Evolutionary conservation across 2,113 vertebrate genomes (phyloP).

Genomic region (Coregonus clupeaformis): DNA sequence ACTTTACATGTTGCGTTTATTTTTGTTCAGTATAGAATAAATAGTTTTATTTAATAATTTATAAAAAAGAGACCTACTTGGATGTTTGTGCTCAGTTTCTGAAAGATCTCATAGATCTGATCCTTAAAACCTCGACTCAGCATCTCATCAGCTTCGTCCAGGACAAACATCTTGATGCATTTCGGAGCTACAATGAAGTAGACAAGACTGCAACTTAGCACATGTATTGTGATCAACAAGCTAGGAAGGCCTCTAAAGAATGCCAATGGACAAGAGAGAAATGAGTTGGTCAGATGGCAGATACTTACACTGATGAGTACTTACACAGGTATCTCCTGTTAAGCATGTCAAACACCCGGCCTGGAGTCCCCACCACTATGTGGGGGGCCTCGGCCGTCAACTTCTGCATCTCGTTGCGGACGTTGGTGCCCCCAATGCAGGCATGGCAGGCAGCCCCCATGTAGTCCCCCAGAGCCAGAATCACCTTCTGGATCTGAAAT

Average conservation of each 20-base stretch:
- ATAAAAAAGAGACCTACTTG: too few relatives aligned
- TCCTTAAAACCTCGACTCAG: conserved; percentile 98
- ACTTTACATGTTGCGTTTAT: too few relatives aligned
- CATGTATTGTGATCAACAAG: not conserved
- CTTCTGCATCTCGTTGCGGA: conserved; percentile 66
- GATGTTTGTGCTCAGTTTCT: conserved; percentile 95
- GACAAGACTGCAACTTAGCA: not conserved
- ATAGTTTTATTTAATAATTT: too few relatives aligned
- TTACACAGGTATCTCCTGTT: conserved; percentile 63
- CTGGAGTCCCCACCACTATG: conserved; percentile 71
- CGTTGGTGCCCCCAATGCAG: conserved; percentile 66
- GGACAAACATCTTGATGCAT: conserved; percentile 98
- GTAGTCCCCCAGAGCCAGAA: conserved; percentile 70
- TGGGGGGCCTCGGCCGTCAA: conserved; percentile 58
- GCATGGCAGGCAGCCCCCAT: conserved; percentile 69
- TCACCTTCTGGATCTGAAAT: conserved; percentile 69
- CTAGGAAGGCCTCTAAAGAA: not conserved
- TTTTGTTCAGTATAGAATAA: too few relatives aligned
- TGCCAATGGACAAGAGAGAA: not conserved
- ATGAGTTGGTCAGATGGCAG: not conserved
- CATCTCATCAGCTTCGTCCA: conserved; percentile 99
- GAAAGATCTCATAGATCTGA: conserved; percentile 99
- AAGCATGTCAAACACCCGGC: conserved; percentile 68
- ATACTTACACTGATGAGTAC: conserved; percentile 25
- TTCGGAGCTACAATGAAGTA: conserved; percentile 78